phyloP scores from a whole-genome alignment of 2,797 vertebrate species.

The Meriones psammophilus region DNA sequence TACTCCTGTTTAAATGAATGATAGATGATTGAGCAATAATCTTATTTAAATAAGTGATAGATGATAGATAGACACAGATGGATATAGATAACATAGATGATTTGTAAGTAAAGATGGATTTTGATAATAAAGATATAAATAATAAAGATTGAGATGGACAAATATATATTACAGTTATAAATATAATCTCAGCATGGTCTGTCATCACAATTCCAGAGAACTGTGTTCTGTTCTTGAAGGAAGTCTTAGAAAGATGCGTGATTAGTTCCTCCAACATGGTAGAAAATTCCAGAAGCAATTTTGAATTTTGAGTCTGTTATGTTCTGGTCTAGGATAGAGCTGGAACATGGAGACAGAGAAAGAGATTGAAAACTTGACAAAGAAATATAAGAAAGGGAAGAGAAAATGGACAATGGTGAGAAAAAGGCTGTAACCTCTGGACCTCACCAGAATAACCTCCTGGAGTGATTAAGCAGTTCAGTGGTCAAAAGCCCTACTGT shows the following conservation, averaged over 20 bases:
- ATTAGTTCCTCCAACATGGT: background rate
- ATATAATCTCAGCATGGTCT: background rate
- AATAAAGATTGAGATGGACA: background rate
- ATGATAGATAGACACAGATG: background rate
- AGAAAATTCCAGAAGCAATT: background rate
- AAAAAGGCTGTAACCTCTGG: background rate
- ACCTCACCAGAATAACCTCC: background rate
- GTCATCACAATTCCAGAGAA: conserved; percentile 11
- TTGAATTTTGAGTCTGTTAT: background rate
- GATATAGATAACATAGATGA: background rate
- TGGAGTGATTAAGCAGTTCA: background rate
- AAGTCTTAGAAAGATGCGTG: background rate
- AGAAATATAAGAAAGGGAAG: background rate
- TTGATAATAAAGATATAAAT: background rate
- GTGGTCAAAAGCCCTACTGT: background rate
- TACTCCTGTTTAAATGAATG: too few relatives aligned
- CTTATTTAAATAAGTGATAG: background rate
- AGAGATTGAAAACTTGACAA: background rate
- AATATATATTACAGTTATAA: too few relatives aligned
- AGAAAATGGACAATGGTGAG: background rate
- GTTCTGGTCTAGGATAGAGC: background rate
- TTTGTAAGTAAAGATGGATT: background rate
- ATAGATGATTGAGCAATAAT: background rate
- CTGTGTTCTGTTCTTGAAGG: background rate
- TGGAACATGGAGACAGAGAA: background rate